Evolutionary conservation across 2,888 invertebrate genomes (phyloP).

Genomic region (Tineola bisselliella): DNA sequence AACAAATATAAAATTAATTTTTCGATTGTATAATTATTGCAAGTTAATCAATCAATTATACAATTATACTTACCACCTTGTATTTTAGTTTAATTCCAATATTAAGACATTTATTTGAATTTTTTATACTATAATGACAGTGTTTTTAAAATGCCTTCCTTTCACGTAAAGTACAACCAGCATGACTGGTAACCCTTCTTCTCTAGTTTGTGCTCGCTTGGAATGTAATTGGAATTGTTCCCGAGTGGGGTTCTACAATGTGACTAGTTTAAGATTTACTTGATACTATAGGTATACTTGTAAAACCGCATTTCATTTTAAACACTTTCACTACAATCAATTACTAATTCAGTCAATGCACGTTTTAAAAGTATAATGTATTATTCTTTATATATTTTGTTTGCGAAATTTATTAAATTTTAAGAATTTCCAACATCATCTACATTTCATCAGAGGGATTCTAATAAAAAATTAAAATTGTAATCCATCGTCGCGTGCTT

Average conservation of each 20-base stretch:
- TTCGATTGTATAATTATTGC: too few species aligned
- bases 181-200: not conserved
- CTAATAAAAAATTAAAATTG: slow-evolving; percentile 3
- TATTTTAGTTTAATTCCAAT: too few species aligned
- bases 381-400: not conserved
- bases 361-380: not conserved
- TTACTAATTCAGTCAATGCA: not conserved
- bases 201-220: slow-evolving; percentile 18
- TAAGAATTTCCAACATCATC: not conserved
- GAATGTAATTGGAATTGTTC: slow-evolving; percentile 63
- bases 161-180: not conserved
- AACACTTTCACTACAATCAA: not conserved
- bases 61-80: too few species aligned
- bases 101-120: too few species aligned
- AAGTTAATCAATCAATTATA: too few species aligned
- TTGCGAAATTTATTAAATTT: not conserved
- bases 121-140: too few species aligned
- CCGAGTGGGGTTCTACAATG: slow-evolving; percentile 36
- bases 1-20: too few species aligned
- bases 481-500: not conserved
- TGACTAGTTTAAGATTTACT: slow-evolving; percentile 16
- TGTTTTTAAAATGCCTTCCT: too few species aligned
- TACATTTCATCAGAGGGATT: not conserved
- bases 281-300: not conserved
- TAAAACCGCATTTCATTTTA: not conserved